Base-by-base conservation (phyloP, 1,140 invertebrate genomes). In the Heliconius himera region DNA sequence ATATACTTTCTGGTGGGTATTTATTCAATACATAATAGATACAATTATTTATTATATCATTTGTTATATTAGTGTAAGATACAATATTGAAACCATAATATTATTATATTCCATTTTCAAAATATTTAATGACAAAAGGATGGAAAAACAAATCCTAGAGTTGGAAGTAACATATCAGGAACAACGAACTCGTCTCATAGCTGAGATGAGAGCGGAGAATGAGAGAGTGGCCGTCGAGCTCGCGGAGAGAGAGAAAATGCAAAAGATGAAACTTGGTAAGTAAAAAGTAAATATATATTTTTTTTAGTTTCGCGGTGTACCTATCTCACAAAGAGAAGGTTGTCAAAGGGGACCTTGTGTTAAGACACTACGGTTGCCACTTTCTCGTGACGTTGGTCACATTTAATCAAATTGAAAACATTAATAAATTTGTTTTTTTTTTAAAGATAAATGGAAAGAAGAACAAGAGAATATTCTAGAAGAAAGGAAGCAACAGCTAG, bases 111-210 rank as follows among this genome's bases (percentile, higher is more conserved):
- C 16, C 18, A 18, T 56, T 22, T n/a, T 56, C 8, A 56, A 56
- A n/a, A 56, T 56, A 56, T 56, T 56, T 9, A 9, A 9, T 56
- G 16, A 9, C 54, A 56, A 56, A n/a, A 90, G 89, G 77, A 74
- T 94, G 76, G 93, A 94, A 74, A 93, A 93, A 79, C 93, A 94
- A 70, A 93, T 94, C 11, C 72, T 93, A 5, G 92, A 93, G 51
- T 60, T 94, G 18, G 93, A 94, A 81, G 46, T 92, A 74, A 89
- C 89, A 5, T 93, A 93, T 71, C 91, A 92, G 66, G 91, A 93
- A 79, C 93, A 94, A 56, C 84, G 93, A 0, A 91, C 90, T 2
- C 87, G 91, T 2, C 81, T 94, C 13, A 83, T 92, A 5, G 86
- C 86, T 0, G 93, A 94, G 29, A 89, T 94, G 89, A 76, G 93